phyloP scores from a whole-genome alignment of 2,888 invertebrate genomes.

The Sarcophaga rosellei region DNA sequence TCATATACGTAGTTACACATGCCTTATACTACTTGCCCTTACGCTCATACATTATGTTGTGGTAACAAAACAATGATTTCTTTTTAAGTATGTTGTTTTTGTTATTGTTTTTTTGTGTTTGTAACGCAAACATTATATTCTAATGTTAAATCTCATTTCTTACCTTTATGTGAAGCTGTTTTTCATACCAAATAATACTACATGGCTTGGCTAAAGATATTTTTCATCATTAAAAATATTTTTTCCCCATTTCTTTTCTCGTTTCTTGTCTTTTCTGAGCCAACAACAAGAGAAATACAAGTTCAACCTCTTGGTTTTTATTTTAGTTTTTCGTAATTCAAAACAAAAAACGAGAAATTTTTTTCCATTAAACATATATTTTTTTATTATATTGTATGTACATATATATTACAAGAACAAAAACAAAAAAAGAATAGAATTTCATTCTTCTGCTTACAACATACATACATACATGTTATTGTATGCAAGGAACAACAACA shows the following conservation, averaged over 20 bases:
- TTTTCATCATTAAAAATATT: conserved; percentile 57
- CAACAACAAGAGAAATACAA: conserved; percentile 6
- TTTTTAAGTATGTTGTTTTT: background rate
- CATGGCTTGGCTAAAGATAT: conserved; percentile 22
- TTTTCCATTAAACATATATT: conserved; percentile 35
- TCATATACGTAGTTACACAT: no score
- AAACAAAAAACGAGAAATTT: no score
- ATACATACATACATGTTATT: no score
- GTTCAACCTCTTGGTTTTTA: conserved; percentile 35
- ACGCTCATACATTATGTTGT: no score
- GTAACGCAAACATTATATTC: background rate
- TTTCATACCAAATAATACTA: conserved; percentile 4
- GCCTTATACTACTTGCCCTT: no score
- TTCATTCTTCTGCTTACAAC: background rate
- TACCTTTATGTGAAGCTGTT: conserved; percentile 49
- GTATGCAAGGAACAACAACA: no score
- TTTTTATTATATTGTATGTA: conserved; percentile 40
- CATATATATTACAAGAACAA: conserved; percentile 14
- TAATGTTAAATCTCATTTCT: conserved; percentile 47
- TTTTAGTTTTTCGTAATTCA: conserved; percentile 23
- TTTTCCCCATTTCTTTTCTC: background rate
- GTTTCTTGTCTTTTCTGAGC: no score
- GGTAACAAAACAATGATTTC: no score
- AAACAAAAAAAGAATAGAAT: conserved; percentile 4
- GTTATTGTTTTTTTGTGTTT: background rate